Percentiles rank a stretch among this genome's conserved stretches.
These are phyloP conservation scores for Myotis myotis DNA, from an alignment of 2,797 vertebrate species.

Conservation along the genomic window DNA sequence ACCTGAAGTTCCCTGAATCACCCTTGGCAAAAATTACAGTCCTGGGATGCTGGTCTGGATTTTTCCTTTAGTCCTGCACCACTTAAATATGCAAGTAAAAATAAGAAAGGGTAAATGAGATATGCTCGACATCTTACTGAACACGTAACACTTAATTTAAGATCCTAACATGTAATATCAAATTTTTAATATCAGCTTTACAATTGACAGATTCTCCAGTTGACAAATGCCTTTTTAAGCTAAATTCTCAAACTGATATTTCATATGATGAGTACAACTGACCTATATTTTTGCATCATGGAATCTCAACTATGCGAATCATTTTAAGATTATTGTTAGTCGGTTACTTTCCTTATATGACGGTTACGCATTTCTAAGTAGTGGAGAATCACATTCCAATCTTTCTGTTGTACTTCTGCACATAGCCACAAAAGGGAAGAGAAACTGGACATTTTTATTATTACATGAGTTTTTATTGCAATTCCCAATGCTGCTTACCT, in stretches of 20 bases:
- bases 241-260: conserved; percentile 55
- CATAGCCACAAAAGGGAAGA: conserved; percentile 2
- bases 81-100: background rate
- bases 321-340: conserved; percentile 39
- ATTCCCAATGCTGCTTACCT: background rate
- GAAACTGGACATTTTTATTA: conserved; percentile 41
- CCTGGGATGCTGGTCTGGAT: background rate
- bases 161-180: background rate
- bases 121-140: conserved; percentile 19
- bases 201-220: conserved; percentile 58
- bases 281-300: conserved; percentile 59
- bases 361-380: background rate
- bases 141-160: conserved; percentile 38
- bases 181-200: conserved; percentile 57
- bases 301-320: conserved; percentile 21
- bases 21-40: conserved; percentile 17
- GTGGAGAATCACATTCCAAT: conserved; percentile 13
- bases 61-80: conserved; percentile 42
- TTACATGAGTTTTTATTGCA: conserved; percentile 28
- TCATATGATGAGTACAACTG: conserved; percentile 49
- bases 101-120: background rate
- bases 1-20: conserved; percentile 31
- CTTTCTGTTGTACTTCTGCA: conserved; percentile 34
- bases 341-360: conserved; percentile 36
- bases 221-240: conserved; percentile 55